Base-by-base conservation (phyloP, 2,888 invertebrate species). In the Cephus pulcher region DNA sequence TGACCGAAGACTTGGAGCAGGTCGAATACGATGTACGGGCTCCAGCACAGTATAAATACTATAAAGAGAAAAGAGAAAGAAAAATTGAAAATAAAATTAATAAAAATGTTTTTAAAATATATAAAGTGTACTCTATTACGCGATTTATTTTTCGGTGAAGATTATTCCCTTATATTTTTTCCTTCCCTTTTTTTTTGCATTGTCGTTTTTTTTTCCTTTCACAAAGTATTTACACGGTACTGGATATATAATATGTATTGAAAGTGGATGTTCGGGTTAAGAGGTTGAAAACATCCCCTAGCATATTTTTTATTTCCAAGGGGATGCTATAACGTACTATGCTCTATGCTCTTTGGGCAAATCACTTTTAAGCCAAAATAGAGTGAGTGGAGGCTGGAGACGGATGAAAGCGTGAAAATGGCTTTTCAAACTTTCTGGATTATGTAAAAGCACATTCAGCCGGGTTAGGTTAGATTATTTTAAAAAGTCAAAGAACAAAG, bases 11-110 rank as follows among this genome's bases (percentile, higher is more conserved):
- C 97, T 93, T 97, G 96, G 3, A 97, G 94, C 78, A 97, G 91
- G 91, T 97, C 97, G 92, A 96, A 97, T 79, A 97, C 94, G 91
- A 97, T 96, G 92, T 97, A 98, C 0, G 97, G 97, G 73, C 96
- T 96, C 97, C 97, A 97, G 92, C 97, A 97, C 23, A 97, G 92
- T 81, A 97, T 95, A 91, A 97, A 97, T 56, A 97, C 97, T 97
- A 93, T 2, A 93, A 93, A 80, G 84, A 88, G 82, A 68, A 80
- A 11, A 11, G n/a, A 71, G 15, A 34, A 76, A 12, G 34, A 78
- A 34, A 23, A 15, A n/a, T 23, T 56, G 2, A 23, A 23, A 23
- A 15, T 40, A 4, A 40, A 40, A 37, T 12, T 12, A 56, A 40
- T 40, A 40, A 40, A 40, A 37, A 12, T 37, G 0, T 4, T 12